Evolutionary conservation across 1,140 invertebrate species (phyloP).

Genomic region (Notospermus geniculatus): DNA sequence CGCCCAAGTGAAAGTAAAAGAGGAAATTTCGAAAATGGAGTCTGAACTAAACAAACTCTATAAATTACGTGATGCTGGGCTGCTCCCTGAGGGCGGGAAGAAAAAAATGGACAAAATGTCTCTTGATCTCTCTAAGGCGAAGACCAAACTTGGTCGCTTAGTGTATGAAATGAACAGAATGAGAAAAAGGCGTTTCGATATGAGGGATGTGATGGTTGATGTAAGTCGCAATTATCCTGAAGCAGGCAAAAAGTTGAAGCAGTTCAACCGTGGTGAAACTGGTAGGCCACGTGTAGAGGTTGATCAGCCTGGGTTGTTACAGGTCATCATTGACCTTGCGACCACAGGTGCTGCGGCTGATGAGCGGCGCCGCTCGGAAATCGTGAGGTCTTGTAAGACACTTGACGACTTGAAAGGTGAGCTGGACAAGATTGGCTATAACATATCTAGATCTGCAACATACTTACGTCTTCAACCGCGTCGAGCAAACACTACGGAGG

Average conservation of each 20-base stretch:
- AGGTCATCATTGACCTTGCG: slow-evolving; percentile 32
- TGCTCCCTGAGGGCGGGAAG: neutral
- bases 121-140: neutral
- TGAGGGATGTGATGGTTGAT: neutral
- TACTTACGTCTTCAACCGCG: slow-evolving; percentile 14
- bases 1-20: neutral
- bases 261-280: slow-evolving; percentile 2
- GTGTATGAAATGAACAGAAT: neutral
- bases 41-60: neutral
- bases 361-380: slow-evolving; percentile 22
- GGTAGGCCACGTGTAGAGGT: slow-evolving; percentile 31
- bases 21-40: neutral
- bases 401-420: slow-evolving; percentile 19
- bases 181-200: neutral
- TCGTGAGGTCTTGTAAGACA: slow-evolving; percentile 21
- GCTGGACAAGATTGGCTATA: slow-evolving; percentile 8
- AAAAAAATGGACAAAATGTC: neutral
- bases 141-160: neutral
- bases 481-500: slow-evolving; percentile 7
- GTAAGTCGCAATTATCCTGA: neutral
- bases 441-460: slow-evolving; percentile 4
- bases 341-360: slow-evolving; percentile 19
- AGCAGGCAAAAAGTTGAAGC: slow-evolving; percentile 3
- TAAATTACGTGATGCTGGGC: slow-evolving; percentile 1
- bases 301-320: slow-evolving; percentile 29